Conservation (phyloP, 2,113 vertebrate species). For the Morone chrysops region DNA sequence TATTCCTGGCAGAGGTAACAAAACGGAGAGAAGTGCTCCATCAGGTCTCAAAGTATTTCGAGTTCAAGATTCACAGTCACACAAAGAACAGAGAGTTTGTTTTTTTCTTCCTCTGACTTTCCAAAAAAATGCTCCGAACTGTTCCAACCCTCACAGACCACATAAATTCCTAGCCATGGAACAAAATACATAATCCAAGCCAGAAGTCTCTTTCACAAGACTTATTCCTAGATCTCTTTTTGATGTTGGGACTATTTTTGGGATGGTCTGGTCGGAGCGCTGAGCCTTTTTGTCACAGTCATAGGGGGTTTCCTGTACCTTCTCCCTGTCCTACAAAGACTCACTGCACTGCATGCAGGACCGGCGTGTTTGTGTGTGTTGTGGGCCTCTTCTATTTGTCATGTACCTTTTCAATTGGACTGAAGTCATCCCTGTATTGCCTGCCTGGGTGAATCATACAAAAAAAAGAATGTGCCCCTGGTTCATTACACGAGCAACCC, state of each 20-base stretch:
- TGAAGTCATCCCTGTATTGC: constrained; percentile 56
- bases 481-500: constrained; percentile 66
- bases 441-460: constrained; percentile 59
- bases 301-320: constrained; percentile 32
- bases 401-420: constrained; percentile 59
- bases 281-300: constrained; percentile 43
- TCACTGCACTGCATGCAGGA: constrained; percentile 4
- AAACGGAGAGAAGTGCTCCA: constrained; percentile 47
- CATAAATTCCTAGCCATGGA: constrained; percentile 66
- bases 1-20: constrained; percentile 51
- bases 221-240: constrained; percentile 43
- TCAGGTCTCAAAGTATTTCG: constrained; percentile 37
- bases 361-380: constrained; percentile 32
- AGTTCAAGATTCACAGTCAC: constrained; percentile 53
- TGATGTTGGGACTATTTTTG: constrained; percentile 46
- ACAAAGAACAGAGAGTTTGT: constrained; percentile 31
- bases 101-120: constrained; percentile 53
- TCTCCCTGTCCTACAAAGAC: constrained; percentile 35
- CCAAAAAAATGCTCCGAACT: constrained; percentile 38
- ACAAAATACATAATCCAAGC: constrained; percentile 62
- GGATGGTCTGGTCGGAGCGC: constrained; percentile 13
- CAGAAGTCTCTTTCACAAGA: constrained; percentile 55
- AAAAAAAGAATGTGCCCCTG: constrained; percentile 37
- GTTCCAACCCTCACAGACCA: constrained; percentile 68
- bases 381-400: constrained; percentile 45